Base-by-base conservation (phyloP, 1,140 invertebrate genomes). In the Acromyrmex echinatior region DNA sequence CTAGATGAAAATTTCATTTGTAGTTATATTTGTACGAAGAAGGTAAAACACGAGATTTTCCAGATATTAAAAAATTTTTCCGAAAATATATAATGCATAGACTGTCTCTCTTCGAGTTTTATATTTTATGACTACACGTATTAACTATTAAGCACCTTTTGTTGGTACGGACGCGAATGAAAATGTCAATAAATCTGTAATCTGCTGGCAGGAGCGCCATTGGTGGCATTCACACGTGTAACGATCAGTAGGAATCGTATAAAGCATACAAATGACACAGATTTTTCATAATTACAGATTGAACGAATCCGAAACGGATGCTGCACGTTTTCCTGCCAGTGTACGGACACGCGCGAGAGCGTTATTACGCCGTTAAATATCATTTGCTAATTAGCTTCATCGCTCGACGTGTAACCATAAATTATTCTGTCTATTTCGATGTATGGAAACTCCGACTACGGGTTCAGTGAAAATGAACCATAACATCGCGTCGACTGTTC, bases 201-300 rank as follows among this genome's bases (percentile, higher is more conserved):
- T 88, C 89, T 82, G 77, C 62, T 53, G 53, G 58, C 28, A 68
- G 56, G 39, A 25, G 66, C 53, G 71, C 68, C 73, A 87, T 53
- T 76, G 28, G 60, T 63, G 77, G 65, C 74, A 63, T 88, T 89
- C 81, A 90, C 85, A 89, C 89, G 78, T 90, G 86, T 88, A 80
- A 84, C 86, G 49, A 88, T 88, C 71, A 82, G 77, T 71, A 88
- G 77, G 85, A 76, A 71, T 86, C 77, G 84, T 85, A 93, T 87
- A 92, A 89, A 93, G 88, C 87, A 62, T 56, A 93, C 66, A 70
- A 70, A 70, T 70, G 92, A 92, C 88, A 89, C 86, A 51, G 39
- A 79, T 92, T 93, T 93, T 93, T 92, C 91, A 89, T 94, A 93
- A 94, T 94, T 92, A 92, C 79, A 91, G 84, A 70, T 60, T 74